A percentile compares a stretch with the other conserved stretches of the same genome.
Conservation (phyloP, 2,888 invertebrate genomes). For the Autographa pulchrina region DNA sequence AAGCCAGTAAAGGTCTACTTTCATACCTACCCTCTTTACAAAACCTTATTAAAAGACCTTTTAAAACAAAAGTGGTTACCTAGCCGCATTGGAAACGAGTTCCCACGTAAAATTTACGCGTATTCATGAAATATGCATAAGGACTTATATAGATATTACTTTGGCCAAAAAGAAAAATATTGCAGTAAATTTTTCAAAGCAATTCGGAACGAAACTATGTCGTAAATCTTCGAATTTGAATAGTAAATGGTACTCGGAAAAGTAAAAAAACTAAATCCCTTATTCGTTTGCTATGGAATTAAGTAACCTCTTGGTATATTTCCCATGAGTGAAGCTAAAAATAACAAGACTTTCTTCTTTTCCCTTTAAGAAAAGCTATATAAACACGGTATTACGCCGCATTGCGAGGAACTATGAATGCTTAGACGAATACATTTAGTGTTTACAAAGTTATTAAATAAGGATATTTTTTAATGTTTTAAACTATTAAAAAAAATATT, state of each 20-base stretch:
- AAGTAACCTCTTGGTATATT: neutral
- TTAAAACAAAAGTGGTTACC: conserved; percentile 19
- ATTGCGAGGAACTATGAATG: too few relatives aligned
- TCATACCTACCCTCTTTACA: conserved; percentile 21
- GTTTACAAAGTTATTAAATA: too few relatives aligned
- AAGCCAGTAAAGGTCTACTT: neutral
- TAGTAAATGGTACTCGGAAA: neutral
- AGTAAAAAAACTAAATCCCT: neutral
- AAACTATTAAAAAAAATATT: too few relatives aligned
- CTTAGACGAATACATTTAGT: too few relatives aligned
- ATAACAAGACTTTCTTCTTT: neutral
- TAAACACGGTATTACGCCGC: neutral
- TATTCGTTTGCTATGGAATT: neutral
- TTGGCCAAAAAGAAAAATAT: conserved; percentile 10
- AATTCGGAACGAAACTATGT: neutral
- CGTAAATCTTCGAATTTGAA: conserved; percentile 3
- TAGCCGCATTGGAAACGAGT: neutral
- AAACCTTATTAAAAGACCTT: neutral
- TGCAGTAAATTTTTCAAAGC: neutral
- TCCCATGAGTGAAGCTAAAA: neutral
- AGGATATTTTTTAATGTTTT: too few relatives aligned
- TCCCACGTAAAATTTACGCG: conserved; percentile 10
- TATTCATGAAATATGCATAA: conserved; percentile 21
- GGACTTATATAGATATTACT: conserved; percentile 11
- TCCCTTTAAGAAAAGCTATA: neutral